Percentiles rank a stretch among this genome's conserved stretches.
phyloP scores from a whole-genome alignment of 2,888 invertebrate species.

The Reticulitermes lucifugus region DNA sequence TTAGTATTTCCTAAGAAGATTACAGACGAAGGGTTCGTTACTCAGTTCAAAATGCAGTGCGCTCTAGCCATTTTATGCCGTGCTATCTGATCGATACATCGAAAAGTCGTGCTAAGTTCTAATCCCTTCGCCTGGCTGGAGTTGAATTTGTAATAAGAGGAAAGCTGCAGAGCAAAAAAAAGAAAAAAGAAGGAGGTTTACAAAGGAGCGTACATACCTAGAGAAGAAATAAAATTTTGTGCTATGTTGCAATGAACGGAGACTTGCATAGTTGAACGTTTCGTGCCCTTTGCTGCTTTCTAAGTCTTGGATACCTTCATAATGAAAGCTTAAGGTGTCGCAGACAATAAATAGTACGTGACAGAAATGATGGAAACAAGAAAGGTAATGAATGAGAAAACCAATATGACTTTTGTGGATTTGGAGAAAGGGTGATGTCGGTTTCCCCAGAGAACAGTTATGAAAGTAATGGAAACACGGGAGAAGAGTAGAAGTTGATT shows the following conservation, averaged over 20 bases:
- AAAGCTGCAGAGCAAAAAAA: neutral
- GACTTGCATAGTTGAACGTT: neutral
- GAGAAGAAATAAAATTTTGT: neutral
- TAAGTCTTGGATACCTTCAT: too few species aligned
- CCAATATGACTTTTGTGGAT: too few species aligned
- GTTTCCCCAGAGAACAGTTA: too few species aligned
- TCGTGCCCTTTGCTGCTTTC: too few species aligned
- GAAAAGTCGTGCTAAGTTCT: neutral
- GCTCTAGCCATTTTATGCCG: neutral
- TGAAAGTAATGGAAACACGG: too few species aligned
- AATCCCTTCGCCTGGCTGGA: conserved; percentile 6
- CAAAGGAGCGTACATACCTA: neutral
- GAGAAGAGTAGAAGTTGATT: too few species aligned
- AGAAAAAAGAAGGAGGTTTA: neutral
- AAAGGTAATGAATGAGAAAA: too few species aligned
- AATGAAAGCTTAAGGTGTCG: too few species aligned
- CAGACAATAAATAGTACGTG: too few species aligned
- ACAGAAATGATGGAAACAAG: too few species aligned
- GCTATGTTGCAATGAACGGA: neutral
- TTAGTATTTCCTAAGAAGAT: neutral
- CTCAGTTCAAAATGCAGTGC: neutral
- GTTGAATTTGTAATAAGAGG: conserved; percentile 16
- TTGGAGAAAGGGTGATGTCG: too few species aligned
- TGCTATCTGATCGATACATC: neutral
- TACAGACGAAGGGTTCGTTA: neutral